phyloP scores from a whole-genome alignment of 37 sponge, comb jelly and placozoan species.

The Sycon ciliatum region DNA sequence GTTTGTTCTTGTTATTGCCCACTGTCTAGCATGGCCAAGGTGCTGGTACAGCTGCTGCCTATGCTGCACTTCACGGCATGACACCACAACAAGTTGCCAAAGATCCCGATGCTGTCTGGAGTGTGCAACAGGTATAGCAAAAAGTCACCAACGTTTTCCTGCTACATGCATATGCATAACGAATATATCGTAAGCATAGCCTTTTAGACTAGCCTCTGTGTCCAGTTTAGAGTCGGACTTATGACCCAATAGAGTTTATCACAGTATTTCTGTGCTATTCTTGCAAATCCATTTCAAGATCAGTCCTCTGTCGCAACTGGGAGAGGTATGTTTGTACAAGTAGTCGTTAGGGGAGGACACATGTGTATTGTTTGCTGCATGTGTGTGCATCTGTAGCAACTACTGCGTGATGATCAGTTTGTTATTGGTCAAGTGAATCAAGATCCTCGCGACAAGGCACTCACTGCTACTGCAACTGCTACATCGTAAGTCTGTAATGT shows the following conservation, averaged over 20 bases:
- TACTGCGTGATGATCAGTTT: background rate
- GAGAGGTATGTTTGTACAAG: too few species aligned
- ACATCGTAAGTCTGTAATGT: background rate
- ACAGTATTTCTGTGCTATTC: too few species aligned
- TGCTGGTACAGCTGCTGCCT: background rate
- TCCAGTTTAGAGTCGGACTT: background rate
- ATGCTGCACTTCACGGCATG: background rate
- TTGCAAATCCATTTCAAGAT: too few species aligned
- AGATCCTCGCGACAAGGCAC: background rate
- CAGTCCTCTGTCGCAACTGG: too few species aligned
- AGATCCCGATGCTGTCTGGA: background rate
- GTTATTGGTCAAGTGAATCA: background rate
- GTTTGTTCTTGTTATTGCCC: background rate
- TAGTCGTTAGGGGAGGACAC: too few species aligned
- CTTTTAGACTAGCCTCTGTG: too few species aligned
- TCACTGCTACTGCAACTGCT: background rate
- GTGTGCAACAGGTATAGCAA: background rate
- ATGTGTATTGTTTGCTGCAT: too few species aligned
- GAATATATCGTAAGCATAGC: too few species aligned
- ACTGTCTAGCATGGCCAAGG: background rate
- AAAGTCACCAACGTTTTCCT: too few species aligned
- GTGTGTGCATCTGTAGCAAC: background rate
- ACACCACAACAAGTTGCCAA: background rate
- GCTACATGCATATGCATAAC: too few species aligned
- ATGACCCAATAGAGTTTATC: too few species aligned